Conservation (phyloP, 37 sponge, comb jelly and placozoan species). For the Eunapius fragilis region DNA sequence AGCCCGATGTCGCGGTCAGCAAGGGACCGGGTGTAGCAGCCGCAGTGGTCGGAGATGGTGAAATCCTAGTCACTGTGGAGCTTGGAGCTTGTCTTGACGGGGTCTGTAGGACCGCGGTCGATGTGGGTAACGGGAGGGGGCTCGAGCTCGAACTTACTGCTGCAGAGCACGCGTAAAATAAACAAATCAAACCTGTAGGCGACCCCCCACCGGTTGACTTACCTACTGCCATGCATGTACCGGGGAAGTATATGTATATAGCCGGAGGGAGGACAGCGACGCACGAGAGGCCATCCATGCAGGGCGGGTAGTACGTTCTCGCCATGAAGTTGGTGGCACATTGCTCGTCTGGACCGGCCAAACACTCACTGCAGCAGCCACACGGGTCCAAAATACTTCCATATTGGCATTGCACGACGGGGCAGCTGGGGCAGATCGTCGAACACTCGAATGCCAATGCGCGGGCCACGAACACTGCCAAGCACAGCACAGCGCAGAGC, state of each 20-base stretch:
- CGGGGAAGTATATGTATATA: neutral
- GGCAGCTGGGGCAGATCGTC: neutral
- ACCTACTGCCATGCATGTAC: neutral
- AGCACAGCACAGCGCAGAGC: neutral
- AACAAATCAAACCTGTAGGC: no score
- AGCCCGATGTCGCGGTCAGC: neutral
- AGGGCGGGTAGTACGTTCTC: neutral
- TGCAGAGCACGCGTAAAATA: no score
- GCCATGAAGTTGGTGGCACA: conserved; percentile 12
- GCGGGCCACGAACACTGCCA: conserved; percentile 1
- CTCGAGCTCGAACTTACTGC: neutral
- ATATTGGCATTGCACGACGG: conserved; percentile 1
- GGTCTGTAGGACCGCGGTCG: neutral
- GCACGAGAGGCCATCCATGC: conserved; percentile 29
- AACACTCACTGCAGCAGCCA: conserved; percentile 55
- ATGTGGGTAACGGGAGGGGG: neutral
- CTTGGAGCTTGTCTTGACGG: neutral
- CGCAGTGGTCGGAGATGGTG: neutral
- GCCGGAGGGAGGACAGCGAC: no score
- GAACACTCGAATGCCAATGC: neutral
- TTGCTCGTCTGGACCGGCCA: conserved; percentile 5
- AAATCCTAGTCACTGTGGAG: neutral
- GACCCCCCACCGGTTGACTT: neutral
- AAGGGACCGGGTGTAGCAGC: neutral
- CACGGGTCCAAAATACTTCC: conserved; percentile 41